A percentile compares a stretch with the other conserved stretches of the same genome.
Conservation (phyloP, 2,888 invertebrate genomes). For the Diaperis boleti region DNA sequence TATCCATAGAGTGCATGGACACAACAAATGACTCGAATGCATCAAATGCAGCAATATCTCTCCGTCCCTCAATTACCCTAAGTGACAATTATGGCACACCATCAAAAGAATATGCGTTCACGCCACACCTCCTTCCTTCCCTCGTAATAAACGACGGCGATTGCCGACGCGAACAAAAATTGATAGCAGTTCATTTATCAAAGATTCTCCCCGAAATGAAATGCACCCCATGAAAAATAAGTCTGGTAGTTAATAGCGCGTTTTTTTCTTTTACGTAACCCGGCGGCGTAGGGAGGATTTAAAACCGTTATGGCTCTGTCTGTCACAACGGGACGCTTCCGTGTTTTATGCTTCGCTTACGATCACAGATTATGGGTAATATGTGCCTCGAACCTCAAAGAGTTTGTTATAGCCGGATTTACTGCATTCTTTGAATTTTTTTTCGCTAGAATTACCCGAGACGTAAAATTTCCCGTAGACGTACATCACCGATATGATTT, state of each 20-base stretch:
- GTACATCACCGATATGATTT: too few species aligned
- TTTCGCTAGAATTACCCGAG: conserved; percentile 22
- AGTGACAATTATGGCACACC: conserved; percentile 23
- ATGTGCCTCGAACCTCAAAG: conserved; percentile 49
- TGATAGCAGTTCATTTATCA: conserved; percentile 58
- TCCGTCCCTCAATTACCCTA: conserved; percentile 22
- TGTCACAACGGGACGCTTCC: conserved; percentile 49
- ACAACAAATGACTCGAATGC: too few species aligned
- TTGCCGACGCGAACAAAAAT: conserved; percentile 51
- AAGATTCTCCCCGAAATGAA: conserved; percentile 58
- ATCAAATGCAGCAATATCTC: too few species aligned
- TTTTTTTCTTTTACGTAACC: conserved; percentile 56
- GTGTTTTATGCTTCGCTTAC: conserved; percentile 47
- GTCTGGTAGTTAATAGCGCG: conserved; percentile 57
- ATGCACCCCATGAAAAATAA: conserved; percentile 60
- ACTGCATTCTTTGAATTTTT: conserved; percentile 32
- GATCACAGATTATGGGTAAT: conserved; percentile 51
- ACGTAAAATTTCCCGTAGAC: conserved; percentile 15
- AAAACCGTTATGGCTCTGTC: conserved; percentile 56
- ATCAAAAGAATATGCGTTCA: conserved; percentile 5
- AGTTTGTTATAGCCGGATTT: conserved; percentile 48
- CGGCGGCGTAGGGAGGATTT: conserved; percentile 56
- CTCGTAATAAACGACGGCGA: conserved; percentile 35
- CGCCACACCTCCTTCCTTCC: conserved; percentile 12
- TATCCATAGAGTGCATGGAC: too few species aligned